Evolutionary conservation across 30 jellyfish, hydroid and myxozoan species (phyloP).

Genomic region (Pseudorhiza aurosa): DNA sequence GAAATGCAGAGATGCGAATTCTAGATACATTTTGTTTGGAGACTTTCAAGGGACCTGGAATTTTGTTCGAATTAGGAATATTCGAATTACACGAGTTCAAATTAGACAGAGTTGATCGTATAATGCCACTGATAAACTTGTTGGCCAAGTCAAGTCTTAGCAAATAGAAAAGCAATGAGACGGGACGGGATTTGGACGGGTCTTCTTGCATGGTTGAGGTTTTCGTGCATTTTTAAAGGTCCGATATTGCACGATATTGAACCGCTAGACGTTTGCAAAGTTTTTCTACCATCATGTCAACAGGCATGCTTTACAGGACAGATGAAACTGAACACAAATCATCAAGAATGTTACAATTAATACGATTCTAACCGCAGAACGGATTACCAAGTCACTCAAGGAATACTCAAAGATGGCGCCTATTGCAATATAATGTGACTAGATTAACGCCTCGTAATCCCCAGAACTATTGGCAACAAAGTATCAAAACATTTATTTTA

Average conservation of each 20-base stretch:
- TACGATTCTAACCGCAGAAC: slow-evolving; percentile 10
- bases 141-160: no score
- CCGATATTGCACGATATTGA: slow-evolving; percentile 3
- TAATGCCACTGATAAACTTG: no score
- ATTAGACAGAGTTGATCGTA: no score
- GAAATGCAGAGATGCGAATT: no score
- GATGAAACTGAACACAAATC: slow-evolving; percentile 6
- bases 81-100: no score
- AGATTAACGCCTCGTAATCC: slow-evolving; percentile 22
- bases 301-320: slow-evolving; percentile 8
- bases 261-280: neutral
- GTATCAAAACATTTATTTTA: neutral
- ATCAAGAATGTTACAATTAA: neutral
- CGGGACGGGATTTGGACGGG: no score
- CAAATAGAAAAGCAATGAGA: no score
- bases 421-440: neutral
- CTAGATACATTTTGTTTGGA: no score
- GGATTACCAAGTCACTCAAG: neutral
- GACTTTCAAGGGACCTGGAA: no score
- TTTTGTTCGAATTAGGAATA: no score
- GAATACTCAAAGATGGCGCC: slow-evolving; percentile 3
- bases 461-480: neutral
- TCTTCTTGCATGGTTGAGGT: no score
- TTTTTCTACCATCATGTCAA: slow-evolving; percentile 4
- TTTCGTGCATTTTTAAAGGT: neutral